phyloP scores from a whole-genome alignment of 2,113 vertebrate genomes.

The Nicator chloris region DNA sequence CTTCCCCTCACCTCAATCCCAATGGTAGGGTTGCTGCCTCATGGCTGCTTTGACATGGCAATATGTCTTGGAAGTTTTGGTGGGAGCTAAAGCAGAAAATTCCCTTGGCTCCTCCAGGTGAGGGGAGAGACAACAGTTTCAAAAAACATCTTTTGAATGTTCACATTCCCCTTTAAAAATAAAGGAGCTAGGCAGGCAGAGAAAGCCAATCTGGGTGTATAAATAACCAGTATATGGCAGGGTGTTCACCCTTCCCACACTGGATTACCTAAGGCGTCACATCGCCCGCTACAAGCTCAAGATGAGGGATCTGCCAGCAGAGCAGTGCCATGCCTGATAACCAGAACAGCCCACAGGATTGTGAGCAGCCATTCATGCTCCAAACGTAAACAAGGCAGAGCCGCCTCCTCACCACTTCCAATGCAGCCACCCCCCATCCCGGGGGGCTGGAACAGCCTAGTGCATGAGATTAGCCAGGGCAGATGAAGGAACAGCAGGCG shows the following conservation, averaged over 20 bases:
- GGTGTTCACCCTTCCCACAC: conserved; percentile 38
- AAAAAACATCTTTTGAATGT: background rate
- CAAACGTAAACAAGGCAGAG: background rate
- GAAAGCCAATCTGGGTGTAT: conserved; percentile 12
- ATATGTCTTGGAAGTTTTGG: background rate
- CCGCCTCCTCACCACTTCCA: rapidly evolving
- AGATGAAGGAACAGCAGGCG: background rate
- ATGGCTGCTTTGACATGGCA: rapidly evolving
- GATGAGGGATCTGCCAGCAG: conserved; percentile 9
- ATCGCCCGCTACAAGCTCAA: background rate
- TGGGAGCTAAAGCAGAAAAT: background rate
- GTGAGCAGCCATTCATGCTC: background rate
- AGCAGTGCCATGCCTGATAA: background rate
- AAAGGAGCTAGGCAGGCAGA: background rate
- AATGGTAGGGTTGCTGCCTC: background rate
- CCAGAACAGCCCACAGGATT: background rate
- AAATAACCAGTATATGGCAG: conserved; percentile 47
- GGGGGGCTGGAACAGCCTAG: background rate
- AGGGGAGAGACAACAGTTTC: background rate
- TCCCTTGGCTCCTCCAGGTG: background rate
- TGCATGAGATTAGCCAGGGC: background rate
- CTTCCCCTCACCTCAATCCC: background rate
- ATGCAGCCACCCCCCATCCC: background rate
- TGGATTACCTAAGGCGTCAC: background rate
- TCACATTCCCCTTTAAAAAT: background rate